These are phyloP conservation scores for Pachyrhynchus sulphureomaculatus DNA, from an alignment of 1,140 invertebrate genomes.

Conservation along the genomic window DNA sequence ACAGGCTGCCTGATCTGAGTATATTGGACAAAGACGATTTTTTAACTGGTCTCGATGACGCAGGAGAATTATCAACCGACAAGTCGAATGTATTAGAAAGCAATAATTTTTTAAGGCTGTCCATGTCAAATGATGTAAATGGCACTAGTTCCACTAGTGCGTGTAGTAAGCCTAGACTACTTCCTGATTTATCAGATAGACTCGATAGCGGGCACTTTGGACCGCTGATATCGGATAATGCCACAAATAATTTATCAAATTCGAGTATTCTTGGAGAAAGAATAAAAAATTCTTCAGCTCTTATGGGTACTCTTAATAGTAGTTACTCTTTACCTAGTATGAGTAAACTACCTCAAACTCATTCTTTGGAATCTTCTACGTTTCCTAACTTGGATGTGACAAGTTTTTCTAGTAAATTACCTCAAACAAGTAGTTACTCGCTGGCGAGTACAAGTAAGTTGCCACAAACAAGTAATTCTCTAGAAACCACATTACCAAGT, in stretches of 20 bases:
- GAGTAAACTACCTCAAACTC: not conserved
- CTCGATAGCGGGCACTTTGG: not conserved
- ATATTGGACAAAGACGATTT: conserved; percentile 22
- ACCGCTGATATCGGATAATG: not conserved
- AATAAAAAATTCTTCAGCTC: not conserved
- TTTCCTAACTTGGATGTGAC: not conserved
- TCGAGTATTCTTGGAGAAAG: not conserved
- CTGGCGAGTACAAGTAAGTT: conserved; percentile 1
- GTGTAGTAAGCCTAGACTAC: not conserved
- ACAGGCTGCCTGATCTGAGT: conserved; percentile 17
- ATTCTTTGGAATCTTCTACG: not conserved
- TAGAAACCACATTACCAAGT: conserved; percentile 11
- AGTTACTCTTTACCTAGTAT: too few species aligned
- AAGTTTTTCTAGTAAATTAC: not conserved
- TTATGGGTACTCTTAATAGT: not conserved
- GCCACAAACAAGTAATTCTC: not conserved
- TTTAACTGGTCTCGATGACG: not conserved
- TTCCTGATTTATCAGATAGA: conserved; percentile 2
- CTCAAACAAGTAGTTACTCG: conserved; percentile 3
- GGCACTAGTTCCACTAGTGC: not conserved
- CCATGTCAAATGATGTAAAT: not conserved
- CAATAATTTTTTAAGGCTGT: conserved; percentile 4
- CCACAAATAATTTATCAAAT: not conserved
- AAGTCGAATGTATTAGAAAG: not conserved
- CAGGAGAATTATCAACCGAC: not conserved